Evolutionary conservation across 2,888 invertebrate species (phyloP), one percentile per base, ranked within the genome.

Genomic region (Catocala fraxini): DNA sequence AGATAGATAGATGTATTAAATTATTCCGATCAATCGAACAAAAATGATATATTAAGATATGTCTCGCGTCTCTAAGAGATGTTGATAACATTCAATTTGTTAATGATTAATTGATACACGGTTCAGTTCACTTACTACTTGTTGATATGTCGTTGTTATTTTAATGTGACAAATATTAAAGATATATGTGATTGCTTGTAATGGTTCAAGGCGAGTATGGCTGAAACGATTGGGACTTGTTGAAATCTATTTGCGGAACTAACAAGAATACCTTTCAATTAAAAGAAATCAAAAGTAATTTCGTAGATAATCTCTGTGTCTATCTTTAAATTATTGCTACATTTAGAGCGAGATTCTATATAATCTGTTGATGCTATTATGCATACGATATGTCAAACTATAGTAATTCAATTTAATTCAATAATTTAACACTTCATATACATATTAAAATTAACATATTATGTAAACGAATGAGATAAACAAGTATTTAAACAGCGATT

Each of bases 21-120:
- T 82, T 80, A 80, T 84, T 83, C 81, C 83, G 70, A 81, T 78
- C 81, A 82, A 84, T 82, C 79, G 81, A 80, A 80, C 82, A 81
- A 79, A 81, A 77, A 77, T 77, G 85, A 86, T 84, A 79, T 79
- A 84, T 84, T 82, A 77, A 75, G 84, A 84, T 82, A 77, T 79
- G 83, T 82, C 80, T 79, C 57, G 59, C 58, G 56, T 66, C 69
- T 73, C 52, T 56, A 56, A 60, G 55, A 81, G 77, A 79, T 77
- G 81, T 80, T 76, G 86, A 86, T 86, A 85, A 80, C 79, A 83
- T 81, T 78, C 70, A 75, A 70, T 79, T 79, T 75, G 78, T 74
- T 79, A 77, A 76, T 81, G 82, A 84, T 85, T 76, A 83, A 85
- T 85, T 76, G 74, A 69, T 67, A 72, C 74, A 78, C 73, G 81